phyloP scores from a whole-genome alignment of 92 coral and sea anemone species.

The Bergia puertoricense region DNA sequence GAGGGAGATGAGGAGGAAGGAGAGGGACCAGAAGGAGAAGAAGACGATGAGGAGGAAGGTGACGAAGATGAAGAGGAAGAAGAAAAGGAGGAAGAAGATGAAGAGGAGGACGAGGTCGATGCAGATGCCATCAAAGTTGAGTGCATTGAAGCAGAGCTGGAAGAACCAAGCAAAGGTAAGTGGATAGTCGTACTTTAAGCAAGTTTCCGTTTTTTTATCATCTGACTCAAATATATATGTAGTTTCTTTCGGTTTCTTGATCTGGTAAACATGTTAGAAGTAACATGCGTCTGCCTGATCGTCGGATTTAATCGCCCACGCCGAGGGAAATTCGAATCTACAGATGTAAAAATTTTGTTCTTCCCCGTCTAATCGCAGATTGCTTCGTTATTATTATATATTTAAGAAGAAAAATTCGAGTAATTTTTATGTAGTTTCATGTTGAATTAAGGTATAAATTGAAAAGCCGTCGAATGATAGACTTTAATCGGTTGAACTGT shows the following conservation, averaged over 20 bases:
- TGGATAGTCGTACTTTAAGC: neutral
- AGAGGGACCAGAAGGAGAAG: conserved; percentile 68
- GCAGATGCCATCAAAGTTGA: conserved; percentile 70
- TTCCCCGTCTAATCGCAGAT: neutral
- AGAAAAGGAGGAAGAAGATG: conserved; percentile 49
- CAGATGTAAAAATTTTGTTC: neutral
- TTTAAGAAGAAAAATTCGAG: neutral
- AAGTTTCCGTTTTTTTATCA: neutral
- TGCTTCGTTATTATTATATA: neutral
- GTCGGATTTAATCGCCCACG: conserved; percentile 23
- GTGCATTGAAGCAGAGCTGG: conserved; percentile 51
- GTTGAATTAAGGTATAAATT: neutral
- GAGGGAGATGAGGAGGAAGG: conserved; percentile 72
- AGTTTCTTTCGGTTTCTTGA: conserved; percentile 19
- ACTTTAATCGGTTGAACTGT: neutral
- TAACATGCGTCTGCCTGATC: neutral
- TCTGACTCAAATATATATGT: neutral
- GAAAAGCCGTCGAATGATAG: neutral
- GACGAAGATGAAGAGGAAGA: conserved; percentile 60
- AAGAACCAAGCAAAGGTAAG: conserved; percentile 57
- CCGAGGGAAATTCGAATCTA: conserved; percentile 48
- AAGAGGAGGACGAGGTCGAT: conserved; percentile 77
- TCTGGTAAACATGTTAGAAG: neutral
- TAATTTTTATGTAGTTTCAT: neutral
- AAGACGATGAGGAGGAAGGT: conserved; percentile 73